A percentile compares a stretch with the other conserved stretches of the same genome.
Conservation (phyloP, 2,113 vertebrate genomes). For the Puntigrus tetrazona region DNA sequence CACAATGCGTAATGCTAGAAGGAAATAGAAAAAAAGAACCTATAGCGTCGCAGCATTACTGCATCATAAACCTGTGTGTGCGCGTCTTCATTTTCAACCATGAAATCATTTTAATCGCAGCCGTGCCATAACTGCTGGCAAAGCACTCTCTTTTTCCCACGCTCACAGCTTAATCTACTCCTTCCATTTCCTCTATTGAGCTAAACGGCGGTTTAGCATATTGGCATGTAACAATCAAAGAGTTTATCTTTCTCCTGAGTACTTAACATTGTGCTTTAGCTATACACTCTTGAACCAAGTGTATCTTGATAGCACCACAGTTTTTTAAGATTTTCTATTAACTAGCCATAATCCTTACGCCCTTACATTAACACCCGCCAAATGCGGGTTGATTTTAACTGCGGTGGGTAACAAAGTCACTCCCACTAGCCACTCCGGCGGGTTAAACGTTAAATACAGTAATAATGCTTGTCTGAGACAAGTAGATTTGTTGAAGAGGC, state of each 20-base stretch:
- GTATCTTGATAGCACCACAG: neutral
- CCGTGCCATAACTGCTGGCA: slow-evolving; percentile 14
- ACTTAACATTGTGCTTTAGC: neutral
- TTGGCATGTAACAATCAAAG: neutral
- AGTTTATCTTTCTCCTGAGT: neutral
- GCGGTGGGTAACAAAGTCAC: too few species aligned
- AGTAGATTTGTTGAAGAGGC: too few species aligned
- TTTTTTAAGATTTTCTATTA: too few species aligned
- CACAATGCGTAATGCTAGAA: neutral
- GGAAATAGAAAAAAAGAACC: neutral
- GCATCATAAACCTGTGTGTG: neutral
- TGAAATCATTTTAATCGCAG: neutral
- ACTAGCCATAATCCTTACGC: too few species aligned
- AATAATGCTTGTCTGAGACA: too few species aligned
- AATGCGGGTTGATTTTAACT: too few species aligned
- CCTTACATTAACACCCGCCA: too few species aligned
- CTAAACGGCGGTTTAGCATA: neutral
- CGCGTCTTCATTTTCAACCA: neutral
- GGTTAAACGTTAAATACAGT: too few species aligned
- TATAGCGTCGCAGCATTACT: neutral
- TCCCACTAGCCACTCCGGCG: too few species aligned
- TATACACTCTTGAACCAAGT: neutral
- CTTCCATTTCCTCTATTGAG: neutral
- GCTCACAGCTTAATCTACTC: slow-evolving; percentile 1
- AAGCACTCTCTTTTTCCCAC: neutral